A percentile compares a stretch with the other conserved stretches of the same genome.
phyloP scores from a whole-genome alignment of 2,113 vertebrate genomes.

The Neotoma lepida region DNA sequence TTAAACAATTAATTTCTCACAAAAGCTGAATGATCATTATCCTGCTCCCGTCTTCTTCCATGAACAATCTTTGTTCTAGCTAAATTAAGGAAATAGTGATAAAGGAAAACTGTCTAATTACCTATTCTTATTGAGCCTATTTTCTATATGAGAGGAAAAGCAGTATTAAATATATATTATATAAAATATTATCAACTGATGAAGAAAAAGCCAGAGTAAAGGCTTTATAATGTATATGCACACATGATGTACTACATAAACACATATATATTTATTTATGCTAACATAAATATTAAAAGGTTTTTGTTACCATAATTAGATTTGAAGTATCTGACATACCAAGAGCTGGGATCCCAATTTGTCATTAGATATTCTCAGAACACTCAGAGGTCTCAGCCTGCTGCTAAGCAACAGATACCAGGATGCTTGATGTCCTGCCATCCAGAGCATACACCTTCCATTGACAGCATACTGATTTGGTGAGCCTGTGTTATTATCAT shows the following conservation, averaged over 20 bases:
- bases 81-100: not conserved
- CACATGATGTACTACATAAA: not conserved
- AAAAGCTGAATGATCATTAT: not conserved
- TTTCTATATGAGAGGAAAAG: not conserved
- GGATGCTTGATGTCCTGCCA: constrained; percentile 28
- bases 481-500: not conserved
- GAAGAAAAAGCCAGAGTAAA: constrained; percentile 41
- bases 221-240: not conserved
- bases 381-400: not conserved
- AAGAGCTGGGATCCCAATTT: not conserved
- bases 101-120: not conserved
- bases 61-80: not conserved
- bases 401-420: constrained; percentile 56
- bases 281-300: not conserved
- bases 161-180: not conserved
- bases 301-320: constrained; percentile 11
- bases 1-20: constrained; percentile 14
- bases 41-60: not conserved
- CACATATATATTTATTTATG: not conserved
- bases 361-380: constrained; percentile 40
- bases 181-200: not conserved
- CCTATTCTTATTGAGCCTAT: not conserved
- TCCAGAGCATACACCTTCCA: not conserved
- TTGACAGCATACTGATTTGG: not conserved
- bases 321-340: not conserved